These are phyloP conservation scores for Apogon hyalosoma DNA, from an alignment of 2,797 vertebrate genomes.

Conservation along the genomic window DNA sequence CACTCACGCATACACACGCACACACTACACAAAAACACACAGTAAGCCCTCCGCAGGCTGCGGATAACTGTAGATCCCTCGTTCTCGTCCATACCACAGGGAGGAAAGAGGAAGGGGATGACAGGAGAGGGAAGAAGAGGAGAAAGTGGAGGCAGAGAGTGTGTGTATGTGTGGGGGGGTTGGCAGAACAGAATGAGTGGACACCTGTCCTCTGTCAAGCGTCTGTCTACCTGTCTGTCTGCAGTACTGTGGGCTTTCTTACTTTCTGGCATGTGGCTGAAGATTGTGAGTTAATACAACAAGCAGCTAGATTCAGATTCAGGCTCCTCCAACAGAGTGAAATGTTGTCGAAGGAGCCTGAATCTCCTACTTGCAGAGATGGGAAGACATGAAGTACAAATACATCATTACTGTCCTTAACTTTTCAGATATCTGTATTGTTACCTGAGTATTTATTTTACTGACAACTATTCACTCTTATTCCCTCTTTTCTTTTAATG, in stretches of 20 bases:
- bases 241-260: constrained; percentile 45
- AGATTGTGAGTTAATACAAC: constrained; percentile 29
- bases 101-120: constrained; percentile 50
- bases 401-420: too few species aligned
- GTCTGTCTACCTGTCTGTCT: constrained; percentile 55
- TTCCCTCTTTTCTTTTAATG: too few species aligned
- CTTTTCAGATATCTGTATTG: too few species aligned
- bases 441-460: too few species aligned
- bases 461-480: too few species aligned
- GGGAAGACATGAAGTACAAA: too few species aligned
- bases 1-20: constrained; percentile 38
- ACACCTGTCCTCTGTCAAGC: constrained; percentile 76
- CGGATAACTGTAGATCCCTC: constrained; percentile 44
- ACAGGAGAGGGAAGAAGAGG: constrained; percentile 43
- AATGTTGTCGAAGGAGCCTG: constrained; percentile 18
- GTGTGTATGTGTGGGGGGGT: background rate
- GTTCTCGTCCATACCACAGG: constrained; percentile 46
- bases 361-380: constrained; percentile 8
- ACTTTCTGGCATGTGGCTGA: constrained; percentile 41
- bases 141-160: constrained; percentile 9
- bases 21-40: constrained; percentile 50
- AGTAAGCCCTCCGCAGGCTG: constrained; percentile 42
- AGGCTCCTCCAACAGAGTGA: background rate
- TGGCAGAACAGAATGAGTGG: constrained; percentile 60
- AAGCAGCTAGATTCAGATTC: background rate